These are phyloP conservation scores for Galerucella calmariensis DNA, from an alignment of 2,888 invertebrate species.

Conservation along the genomic window DNA sequence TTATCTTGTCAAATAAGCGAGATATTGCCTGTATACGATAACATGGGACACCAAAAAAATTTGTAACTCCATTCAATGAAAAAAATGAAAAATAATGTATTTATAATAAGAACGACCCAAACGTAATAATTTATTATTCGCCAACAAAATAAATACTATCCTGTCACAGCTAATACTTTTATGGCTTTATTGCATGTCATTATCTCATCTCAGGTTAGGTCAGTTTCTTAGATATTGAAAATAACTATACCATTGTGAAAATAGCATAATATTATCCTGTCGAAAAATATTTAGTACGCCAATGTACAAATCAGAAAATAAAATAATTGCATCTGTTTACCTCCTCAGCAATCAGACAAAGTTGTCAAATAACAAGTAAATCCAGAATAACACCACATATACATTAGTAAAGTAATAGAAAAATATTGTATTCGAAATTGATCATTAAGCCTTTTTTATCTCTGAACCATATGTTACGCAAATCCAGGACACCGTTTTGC, in stretches of 20 bases:
- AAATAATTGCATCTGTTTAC: conserved; percentile 26
- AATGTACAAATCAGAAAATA: conserved; percentile 15
- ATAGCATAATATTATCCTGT: not conserved
- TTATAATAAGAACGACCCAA: no score
- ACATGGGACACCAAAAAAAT: no score
- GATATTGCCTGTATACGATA: no score
- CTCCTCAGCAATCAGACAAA: conserved; percentile 25
- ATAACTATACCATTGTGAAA: not conserved
- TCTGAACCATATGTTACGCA: conserved; percentile 44
- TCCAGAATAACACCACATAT: conserved; percentile 39
- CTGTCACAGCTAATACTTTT: no score
- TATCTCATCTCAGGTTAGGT: no score
- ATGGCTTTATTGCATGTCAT: no score
- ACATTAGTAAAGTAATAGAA: conserved; percentile 48
- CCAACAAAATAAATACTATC: no score
- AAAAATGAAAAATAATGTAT: no score
- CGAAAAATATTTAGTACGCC: not conserved
- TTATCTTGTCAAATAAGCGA: no score
- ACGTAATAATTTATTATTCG: no score
- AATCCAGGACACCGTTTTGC: conserved; percentile 44
- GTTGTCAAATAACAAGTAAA: conserved; percentile 22
- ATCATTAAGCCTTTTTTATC: conserved; percentile 44
- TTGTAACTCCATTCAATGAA: no score
- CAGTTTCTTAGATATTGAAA: no score
- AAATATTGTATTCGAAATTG: conserved; percentile 47